Base-by-base conservation (phyloP, 2,797 vertebrate species). In the Chelon auratus region DNA sequence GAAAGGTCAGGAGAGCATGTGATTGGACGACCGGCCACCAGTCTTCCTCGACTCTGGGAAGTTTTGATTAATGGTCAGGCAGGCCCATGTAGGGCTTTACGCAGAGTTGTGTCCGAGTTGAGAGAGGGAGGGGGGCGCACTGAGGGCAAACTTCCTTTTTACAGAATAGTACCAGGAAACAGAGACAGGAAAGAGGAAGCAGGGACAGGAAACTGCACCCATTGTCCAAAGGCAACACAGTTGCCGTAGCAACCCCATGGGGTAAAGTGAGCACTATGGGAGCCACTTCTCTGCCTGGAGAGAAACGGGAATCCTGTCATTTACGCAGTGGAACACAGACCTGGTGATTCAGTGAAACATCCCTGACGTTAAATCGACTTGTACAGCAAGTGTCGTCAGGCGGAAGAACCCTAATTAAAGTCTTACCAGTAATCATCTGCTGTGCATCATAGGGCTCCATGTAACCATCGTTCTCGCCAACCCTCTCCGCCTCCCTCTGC, bases 361-460 rank as follows among this genome's bases (percentile, higher is more conserved):
- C 30, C 30, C 30, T 3, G 30, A 6, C 30, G 30, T 30, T 30
- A 30, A 30, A 30, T 30, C 30, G 30, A 33, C 30, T 33, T 7
- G 30, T 33, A 8, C 30, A 33, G 30, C 5, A 1, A 45, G 12
- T 15, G 12, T 26, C 24, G 24, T 26, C 24, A 1, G 30, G 30
- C 5, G 30, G 30, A 6, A 47, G 45, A 17, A 43, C 13, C 4
- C 13, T 43, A 6, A 43, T 47, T 15, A n/a, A 50, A 20, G 48
- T 30, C 7, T 1, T 69, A 98, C 98, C 98, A 60, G 97, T 98
- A 60, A 99, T 99, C 95, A 98, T 98, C 81, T 98, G 97, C 88
- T 99, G 97, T 0, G 97, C 97, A 0, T 99, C 97, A 0, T 99
- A 98, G 0, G 97, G 97, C 60, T 99, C 97, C 97, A 99, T 98